A percentile compares a stretch with the other conserved stretches of the same genome.
These are phyloP conservation scores for Caenorhabditis zanzibari DNA, from an alignment of 2,888 invertebrate genomes.

Conservation along the genomic window DNA sequence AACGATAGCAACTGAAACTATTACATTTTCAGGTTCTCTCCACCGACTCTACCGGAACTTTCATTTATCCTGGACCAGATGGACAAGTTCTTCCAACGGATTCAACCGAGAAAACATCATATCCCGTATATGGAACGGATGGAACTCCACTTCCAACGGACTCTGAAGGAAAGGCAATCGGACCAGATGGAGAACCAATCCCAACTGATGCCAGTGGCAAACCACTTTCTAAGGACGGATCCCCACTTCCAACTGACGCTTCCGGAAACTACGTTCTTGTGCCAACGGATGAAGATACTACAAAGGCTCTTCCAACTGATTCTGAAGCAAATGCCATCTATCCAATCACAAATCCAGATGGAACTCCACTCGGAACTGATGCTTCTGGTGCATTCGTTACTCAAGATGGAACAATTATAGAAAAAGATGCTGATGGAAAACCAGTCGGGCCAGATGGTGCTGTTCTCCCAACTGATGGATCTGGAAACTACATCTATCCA, in stretches of 20 bases:
- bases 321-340: slow-evolving; percentile 52
- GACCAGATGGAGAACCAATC: slow-evolving; percentile 15
- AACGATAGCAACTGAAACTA: no score
- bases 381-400: slow-evolving; percentile 59
- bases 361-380: slow-evolving; percentile 64
- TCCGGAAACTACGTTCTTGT: slow-evolving; percentile 62
- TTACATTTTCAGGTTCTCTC: slow-evolving; percentile 33
- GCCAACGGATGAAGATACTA: slow-evolving; percentile 19
- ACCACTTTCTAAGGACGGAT: slow-evolving; percentile 63
- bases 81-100: slow-evolving; percentile 63
- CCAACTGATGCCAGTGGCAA: slow-evolving; percentile 60
- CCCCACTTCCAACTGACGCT: slow-evolving; percentile 70
- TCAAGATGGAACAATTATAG: slow-evolving; percentile 2
- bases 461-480: slow-evolving; percentile 58
- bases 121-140: not conserved
- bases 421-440: slow-evolving; percentile 8
- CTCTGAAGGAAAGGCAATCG: not conserved
- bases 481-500: slow-evolving; percentile 46
- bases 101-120: slow-evolving; percentile 68
- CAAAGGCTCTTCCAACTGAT: slow-evolving; percentile 52
- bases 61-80: slow-evolving; percentile 64
- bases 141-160: slow-evolving; percentile 66
- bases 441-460: slow-evolving; percentile 23
- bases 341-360: slow-evolving; percentile 62
- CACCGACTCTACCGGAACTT: slow-evolving; percentile 67